Evolutionary conservation across 2,797 vertebrate species (phyloP).

Genomic region (Falco berigora): DNA sequence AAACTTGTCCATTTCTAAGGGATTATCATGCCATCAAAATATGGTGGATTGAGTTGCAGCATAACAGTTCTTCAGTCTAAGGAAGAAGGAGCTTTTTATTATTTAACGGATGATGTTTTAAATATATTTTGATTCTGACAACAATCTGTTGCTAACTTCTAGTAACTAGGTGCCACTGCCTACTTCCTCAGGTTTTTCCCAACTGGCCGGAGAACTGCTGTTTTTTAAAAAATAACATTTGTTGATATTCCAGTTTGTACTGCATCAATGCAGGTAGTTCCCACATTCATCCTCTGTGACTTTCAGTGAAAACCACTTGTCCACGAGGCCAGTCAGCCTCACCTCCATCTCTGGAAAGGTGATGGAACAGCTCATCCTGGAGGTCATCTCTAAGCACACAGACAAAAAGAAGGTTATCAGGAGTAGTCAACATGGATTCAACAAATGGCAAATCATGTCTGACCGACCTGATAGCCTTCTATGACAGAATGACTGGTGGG

Average conservation of each 20-base stretch:
- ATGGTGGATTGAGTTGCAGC: background rate
- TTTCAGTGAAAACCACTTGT: background rate
- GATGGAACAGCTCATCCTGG: too few relatives aligned
- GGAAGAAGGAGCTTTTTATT: background rate
- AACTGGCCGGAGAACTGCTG: background rate
- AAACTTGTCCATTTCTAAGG: background rate
- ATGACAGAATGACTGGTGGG: too few relatives aligned
- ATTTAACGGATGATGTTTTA: slow-evolving; percentile 7
- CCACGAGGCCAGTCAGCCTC: too few relatives aligned
- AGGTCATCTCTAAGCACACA: too few relatives aligned
- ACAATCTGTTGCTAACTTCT: background rate
- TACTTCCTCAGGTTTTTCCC: background rate
- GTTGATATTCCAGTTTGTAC: background rate
- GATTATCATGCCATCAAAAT: background rate
- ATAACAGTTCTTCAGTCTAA: background rate
- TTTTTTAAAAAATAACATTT: background rate
- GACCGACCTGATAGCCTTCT: too few relatives aligned
- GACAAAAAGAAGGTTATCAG: too few relatives aligned
- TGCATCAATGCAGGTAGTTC: background rate
- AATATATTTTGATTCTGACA: background rate
- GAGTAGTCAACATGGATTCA: too few relatives aligned
- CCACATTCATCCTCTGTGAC: background rate
- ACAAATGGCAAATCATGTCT: too few relatives aligned
- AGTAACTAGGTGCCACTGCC: background rate
- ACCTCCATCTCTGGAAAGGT: too few relatives aligned